Evolutionary conservation across 1,140 invertebrate genomes (phyloP).

Genomic region (Helicoverpa armigera): DNA sequence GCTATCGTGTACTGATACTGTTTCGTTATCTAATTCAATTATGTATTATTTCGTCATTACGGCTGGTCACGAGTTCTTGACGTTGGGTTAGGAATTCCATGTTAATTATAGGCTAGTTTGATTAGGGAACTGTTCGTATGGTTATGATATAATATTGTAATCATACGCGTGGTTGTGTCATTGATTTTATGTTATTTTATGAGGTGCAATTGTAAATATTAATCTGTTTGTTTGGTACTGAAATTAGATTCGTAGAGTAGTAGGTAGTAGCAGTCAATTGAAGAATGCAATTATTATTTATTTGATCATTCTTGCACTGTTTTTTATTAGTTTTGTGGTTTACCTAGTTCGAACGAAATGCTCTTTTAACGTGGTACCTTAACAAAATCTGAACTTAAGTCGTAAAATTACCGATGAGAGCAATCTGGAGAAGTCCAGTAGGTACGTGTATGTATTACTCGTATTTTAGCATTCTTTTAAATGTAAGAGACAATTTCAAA

Average conservation of each 20-base stretch:
- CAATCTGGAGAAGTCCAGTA: too few species aligned
- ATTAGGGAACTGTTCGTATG: conserved; percentile 17
- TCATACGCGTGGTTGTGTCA: neutral
- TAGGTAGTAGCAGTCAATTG: neutral
- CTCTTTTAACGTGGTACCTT: too few species aligned
- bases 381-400: too few species aligned
- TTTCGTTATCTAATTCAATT: conserved; percentile 79
- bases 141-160: neutral
- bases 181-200: neutral
- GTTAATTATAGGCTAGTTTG: conserved; percentile 44
- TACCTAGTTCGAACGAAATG: too few species aligned
- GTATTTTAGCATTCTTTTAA: too few species aligned
- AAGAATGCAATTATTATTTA: too few species aligned
- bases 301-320: neutral
- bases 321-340: too few species aligned
- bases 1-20: conserved; percentile 66
- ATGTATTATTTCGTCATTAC: conserved; percentile 78
- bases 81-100: conserved; percentile 28
- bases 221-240: neutral
- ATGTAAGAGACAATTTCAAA: neutral
- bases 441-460: too few species aligned
- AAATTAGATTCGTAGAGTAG: neutral
- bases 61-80: conserved; percentile 69
- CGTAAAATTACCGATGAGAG: too few species aligned
- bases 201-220: too few species aligned